Evolutionary conservation across 1,140 invertebrate species (phyloP).

Genomic region (Trissolcus basalis): DNA sequence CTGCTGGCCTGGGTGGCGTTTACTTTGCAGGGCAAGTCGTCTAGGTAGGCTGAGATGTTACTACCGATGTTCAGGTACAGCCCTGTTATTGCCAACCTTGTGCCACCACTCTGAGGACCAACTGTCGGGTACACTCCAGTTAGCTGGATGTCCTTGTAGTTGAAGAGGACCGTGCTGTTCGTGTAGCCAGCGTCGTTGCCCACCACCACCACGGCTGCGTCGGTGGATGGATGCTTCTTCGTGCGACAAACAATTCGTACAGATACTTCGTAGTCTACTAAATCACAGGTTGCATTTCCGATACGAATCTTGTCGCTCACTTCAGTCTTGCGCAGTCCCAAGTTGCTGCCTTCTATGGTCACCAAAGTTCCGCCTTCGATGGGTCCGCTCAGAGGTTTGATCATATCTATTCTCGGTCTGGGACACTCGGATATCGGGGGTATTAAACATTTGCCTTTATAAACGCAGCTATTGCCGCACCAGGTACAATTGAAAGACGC

Average conservation of each 20-base stretch:
- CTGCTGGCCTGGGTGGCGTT: slow-evolving; percentile 93
- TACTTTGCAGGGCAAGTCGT: slow-evolving; percentile 91
- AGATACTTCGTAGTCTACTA: slow-evolving; percentile 93
- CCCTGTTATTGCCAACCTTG: slow-evolving; percentile 92
- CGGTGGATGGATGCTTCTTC: slow-evolving; percentile 84
- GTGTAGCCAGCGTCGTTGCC: slow-evolving; percentile 93
- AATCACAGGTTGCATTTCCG: slow-evolving; percentile 90
- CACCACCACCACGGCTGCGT: slow-evolving; percentile 88
- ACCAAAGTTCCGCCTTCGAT: slow-evolving; percentile 96
- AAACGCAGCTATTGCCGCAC: slow-evolving; percentile 92
- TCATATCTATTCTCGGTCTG: slow-evolving; percentile 94
- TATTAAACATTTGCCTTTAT: slow-evolving; percentile 86
- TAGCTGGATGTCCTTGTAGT: slow-evolving; percentile 91
- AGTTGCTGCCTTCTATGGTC: slow-evolving; percentile 96
- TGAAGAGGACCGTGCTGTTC: slow-evolving; percentile 91
- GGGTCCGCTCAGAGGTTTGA: slow-evolving; percentile 94
- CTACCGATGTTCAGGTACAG: slow-evolving; percentile 96
- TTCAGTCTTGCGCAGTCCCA: slow-evolving; percentile 93
- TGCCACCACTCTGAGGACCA: slow-evolving; percentile 96
- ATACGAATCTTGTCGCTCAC: slow-evolving; percentile 94
- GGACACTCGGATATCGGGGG: slow-evolving; percentile 89
- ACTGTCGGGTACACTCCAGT: slow-evolving; percentile 87
- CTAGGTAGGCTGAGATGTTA: slow-evolving; percentile 89
- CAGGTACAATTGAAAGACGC: slow-evolving; percentile 93
- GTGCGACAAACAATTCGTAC: slow-evolving; percentile 93